Conservation (phyloP, 2,113 vertebrate genomes). For the Fregetta grallaria region DNA sequence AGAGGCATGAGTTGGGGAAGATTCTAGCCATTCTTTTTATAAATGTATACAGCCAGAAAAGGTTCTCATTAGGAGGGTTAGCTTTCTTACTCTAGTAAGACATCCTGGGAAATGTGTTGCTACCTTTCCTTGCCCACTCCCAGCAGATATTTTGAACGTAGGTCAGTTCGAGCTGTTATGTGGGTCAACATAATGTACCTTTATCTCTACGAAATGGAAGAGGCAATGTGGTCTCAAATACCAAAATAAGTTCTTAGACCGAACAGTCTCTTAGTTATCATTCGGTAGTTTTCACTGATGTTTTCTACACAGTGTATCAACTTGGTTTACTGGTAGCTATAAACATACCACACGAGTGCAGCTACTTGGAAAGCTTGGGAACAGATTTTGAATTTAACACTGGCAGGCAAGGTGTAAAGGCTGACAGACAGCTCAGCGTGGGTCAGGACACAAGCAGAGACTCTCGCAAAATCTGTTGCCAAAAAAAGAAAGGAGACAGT, state of each 20-base stretch:
- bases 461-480: not conserved
- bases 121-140: not conserved
- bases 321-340: not conserved
- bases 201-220: not conserved
- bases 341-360: not conserved
- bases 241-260: not conserved
- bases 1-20: not conserved
- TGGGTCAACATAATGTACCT: not conserved
- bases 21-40: not conserved
- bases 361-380: not conserved
- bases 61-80: not conserved
- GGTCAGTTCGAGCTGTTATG: not conserved
- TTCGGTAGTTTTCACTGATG: not conserved
- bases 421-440: conserved; percentile 22
- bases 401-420: not conserved
- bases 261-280: not conserved
- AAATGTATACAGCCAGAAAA: not conserved
- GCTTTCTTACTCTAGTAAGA: not conserved
- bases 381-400: conserved; percentile 31
- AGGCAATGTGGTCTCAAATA: not conserved
- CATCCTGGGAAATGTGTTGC: not conserved
- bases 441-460: conserved; percentile 10
- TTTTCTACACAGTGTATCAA: not conserved
- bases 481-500: not conserved
- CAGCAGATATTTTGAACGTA: not conserved